Evolutionary conservation across 2,888 invertebrate species (phyloP).

Genomic region (Altica lythri): DNA sequence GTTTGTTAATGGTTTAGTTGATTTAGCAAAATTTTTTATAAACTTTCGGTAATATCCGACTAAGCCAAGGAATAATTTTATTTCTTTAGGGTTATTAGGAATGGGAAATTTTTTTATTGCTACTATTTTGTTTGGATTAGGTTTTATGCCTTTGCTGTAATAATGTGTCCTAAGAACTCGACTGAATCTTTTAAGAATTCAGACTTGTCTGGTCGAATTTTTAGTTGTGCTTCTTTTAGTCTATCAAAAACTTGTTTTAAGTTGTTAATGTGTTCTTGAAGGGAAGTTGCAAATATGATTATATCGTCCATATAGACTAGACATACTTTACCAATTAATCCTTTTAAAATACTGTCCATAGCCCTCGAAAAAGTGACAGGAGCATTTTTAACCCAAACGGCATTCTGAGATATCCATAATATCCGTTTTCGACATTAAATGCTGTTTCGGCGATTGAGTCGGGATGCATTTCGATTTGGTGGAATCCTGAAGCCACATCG

Average conservation of each 20-base stretch:
- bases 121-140: conserved; percentile 33
- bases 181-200: conserved; percentile 29
- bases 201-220: conserved; percentile 15
- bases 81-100: conserved; percentile 34
- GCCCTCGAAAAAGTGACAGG: conserved; percentile 39
- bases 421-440: too few relatives aligned
- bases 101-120: conserved; percentile 34
- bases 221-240: conserved; percentile 26
- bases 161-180: conserved; percentile 30
- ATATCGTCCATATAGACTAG: conserved; percentile 41
- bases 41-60: conserved; percentile 37
- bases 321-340: conserved; percentile 29
- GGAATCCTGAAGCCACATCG: too few relatives aligned
- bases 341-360: conserved; percentile 37
- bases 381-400: conserved; percentile 16
- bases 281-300: conserved; percentile 24
- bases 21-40: conserved; percentile 31
- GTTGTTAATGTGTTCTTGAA: too few relatives aligned
- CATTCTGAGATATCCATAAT: background rate
- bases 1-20: conserved; percentile 33
- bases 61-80: conserved; percentile 35
- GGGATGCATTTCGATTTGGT: background rate
- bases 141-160: conserved; percentile 28
- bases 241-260: conserved; percentile 17
- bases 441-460: background rate